Conservation (phyloP, 2,797 vertebrate species). For the Pitangus sulphuratus region DNA sequence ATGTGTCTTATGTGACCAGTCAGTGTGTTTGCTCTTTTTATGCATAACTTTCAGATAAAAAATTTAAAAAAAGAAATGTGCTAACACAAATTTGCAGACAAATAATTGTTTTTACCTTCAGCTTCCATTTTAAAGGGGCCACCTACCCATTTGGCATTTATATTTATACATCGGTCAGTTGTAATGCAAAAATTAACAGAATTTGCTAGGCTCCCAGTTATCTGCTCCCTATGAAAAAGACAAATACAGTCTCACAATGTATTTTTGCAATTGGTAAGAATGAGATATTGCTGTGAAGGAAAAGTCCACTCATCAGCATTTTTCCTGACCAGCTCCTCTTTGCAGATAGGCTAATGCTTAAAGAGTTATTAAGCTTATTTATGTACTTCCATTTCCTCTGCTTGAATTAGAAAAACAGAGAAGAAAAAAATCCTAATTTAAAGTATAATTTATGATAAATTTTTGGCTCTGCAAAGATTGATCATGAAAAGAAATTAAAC, state of each 20-base stretch:
- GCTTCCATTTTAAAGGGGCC: not conserved
- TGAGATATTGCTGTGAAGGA: not conserved
- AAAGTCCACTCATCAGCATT: not conserved
- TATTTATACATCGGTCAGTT: not conserved
- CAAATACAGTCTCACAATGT: not conserved
- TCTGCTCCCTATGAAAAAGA: not conserved
- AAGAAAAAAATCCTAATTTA: not conserved
- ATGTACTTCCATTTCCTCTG: not conserved
- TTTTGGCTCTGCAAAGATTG: slow-evolving; percentile 4
- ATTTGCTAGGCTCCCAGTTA: not conserved
- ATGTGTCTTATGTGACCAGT: not conserved
- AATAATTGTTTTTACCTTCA: not conserved
- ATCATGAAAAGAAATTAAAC: not conserved
- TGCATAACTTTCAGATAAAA: not conserved
- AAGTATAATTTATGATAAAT: slow-evolving; percentile 39
- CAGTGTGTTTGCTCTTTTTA: not conserved
- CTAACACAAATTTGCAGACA: not conserved
- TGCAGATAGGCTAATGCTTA: not conserved
- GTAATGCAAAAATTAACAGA: not conserved
- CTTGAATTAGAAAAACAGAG: not conserved
- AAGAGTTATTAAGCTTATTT: not conserved
- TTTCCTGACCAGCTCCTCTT: not conserved
- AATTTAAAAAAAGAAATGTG: not conserved
- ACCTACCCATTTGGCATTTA: not conserved
- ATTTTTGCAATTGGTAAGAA: not conserved